Percentiles rank a stretch among this genome's conserved stretches.
Evolutionary conservation across 2,888 invertebrate genomes (phyloP).

Genomic region (Acheta domesticus): DNA sequence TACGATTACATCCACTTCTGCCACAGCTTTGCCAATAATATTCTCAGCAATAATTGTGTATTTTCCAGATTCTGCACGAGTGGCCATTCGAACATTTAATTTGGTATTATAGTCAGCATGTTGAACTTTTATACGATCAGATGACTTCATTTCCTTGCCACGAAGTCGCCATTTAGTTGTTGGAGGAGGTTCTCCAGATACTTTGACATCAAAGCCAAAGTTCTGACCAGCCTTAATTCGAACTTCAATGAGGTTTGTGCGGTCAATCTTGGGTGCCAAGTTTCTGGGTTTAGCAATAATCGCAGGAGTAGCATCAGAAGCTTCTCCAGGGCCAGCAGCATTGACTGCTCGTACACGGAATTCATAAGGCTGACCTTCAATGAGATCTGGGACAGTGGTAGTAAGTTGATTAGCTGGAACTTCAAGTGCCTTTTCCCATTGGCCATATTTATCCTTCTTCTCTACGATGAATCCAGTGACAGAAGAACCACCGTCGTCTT

Average conservation of each 20-base stretch:
- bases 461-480: constrained; percentile 80
- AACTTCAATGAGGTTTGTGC: constrained; percentile 79
- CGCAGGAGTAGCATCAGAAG: constrained; percentile 80
- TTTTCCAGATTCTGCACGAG: constrained; percentile 81
- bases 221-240: constrained; percentile 87
- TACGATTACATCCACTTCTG: constrained; percentile 86
- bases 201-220: constrained; percentile 84
- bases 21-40: constrained; percentile 88
- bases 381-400: constrained; percentile 84
- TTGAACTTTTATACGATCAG: constrained; percentile 72
- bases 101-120: constrained; percentile 84
- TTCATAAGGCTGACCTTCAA: constrained; percentile 87
- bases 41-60: constrained; percentile 93
- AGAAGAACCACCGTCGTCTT: constrained; percentile 84
- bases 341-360: constrained; percentile 84
- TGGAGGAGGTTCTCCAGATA: constrained; percentile 89
- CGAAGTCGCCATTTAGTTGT: constrained; percentile 86
- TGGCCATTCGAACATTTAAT: constrained; percentile 72
- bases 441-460: constrained; percentile 90
- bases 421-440: constrained; percentile 90
- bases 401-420: constrained; percentile 78
- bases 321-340: constrained; percentile 89
- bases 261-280: constrained; percentile 85
- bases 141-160: constrained; percentile 71
- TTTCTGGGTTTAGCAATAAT: constrained; percentile 88